A percentile compares a stretch with the other conserved stretches of the same genome.
phyloP scores from a whole-genome alignment of 2,113 vertebrate genomes.

The cattle (Bos taurus) region ARS-UCD2.0 NC_037330.1:55337001-55337500 shows the following conservation, averaged over 20 bases:
- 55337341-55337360: slow-evolving; percentile 47
- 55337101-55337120: background rate
- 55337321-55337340: slow-evolving; percentile 63
- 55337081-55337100: slow-evolving; percentile 50
- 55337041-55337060: slow-evolving; percentile 62
- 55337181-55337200: background rate
- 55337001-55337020: slow-evolving; percentile 67
- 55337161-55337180: background rate
- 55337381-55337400: slow-evolving; percentile 62
- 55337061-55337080: slow-evolving; percentile 57
- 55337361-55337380: slow-evolving; percentile 45
- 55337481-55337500: slow-evolving; percentile 66
- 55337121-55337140: background rate
- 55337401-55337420: slow-evolving; percentile 53
- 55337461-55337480: slow-evolving; percentile 65
- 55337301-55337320: slow-evolving; percentile 38
- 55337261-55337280: slow-evolving; percentile 22
- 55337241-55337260: slow-evolving; percentile 49
- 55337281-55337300: background rate
- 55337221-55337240: slow-evolving; percentile 2
- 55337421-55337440: slow-evolving; percentile 48
- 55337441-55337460: slow-evolving; percentile 64
- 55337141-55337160: background rate
- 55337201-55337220: background rate
- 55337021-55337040: slow-evolving; percentile 67